These are phyloP conservation scores for Colletes gigas DNA, from an alignment of 1,140 invertebrate species.

Conservation along the genomic window DNA sequence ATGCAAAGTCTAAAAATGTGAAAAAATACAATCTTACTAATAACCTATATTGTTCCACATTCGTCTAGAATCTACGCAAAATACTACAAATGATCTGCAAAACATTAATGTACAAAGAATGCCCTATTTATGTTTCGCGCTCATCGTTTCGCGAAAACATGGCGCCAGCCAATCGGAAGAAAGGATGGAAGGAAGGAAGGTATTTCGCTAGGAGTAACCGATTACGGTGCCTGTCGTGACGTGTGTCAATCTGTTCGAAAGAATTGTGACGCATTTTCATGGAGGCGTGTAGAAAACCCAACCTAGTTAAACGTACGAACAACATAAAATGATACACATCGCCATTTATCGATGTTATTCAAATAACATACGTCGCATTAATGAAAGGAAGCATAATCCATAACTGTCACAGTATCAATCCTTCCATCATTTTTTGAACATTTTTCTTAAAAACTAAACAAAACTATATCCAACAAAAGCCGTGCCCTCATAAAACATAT, in stretches of 20 bases:
- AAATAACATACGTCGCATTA: neutral
- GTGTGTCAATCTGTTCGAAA: neutral
- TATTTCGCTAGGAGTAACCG: conserved; percentile 5
- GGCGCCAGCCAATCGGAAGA: conserved; percentile 20
- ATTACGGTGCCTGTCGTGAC: conserved; percentile 10
- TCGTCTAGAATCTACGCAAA: neutral
- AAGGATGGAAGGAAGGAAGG: neutral
- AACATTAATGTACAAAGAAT: neutral
- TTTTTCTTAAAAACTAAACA: neutral
- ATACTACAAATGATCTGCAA: neutral
- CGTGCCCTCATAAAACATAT: neutral
- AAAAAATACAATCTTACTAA: too few relatives aligned
- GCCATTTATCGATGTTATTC: neutral
- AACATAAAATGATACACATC: neutral
- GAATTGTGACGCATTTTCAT: neutral
- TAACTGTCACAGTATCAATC: neutral
- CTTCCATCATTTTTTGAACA: neutral
- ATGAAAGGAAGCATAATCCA: neutral
- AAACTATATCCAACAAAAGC: neutral
- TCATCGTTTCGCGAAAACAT: conserved; percentile 15
- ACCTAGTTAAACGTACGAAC: neutral
- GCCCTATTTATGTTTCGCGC: conserved; percentile 25
- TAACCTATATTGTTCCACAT: too few relatives aligned
- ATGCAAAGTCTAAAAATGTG: too few relatives aligned
- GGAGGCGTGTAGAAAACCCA: neutral